Base-by-base conservation (phyloP, 2,797 vertebrate genomes). In the Apogon talboti region DNA sequence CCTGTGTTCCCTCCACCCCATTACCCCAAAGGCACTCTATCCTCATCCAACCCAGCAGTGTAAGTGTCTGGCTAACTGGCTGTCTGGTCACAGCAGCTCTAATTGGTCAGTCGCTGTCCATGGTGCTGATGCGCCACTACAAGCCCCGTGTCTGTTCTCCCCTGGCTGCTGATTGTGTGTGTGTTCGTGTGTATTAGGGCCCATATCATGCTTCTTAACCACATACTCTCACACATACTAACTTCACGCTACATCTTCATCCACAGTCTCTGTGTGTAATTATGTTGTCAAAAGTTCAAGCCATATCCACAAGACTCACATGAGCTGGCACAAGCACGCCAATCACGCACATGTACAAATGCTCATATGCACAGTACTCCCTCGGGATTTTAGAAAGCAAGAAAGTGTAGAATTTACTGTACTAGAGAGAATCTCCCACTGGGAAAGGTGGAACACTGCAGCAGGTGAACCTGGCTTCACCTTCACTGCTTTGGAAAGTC, bases 61-160 rank as follows among this genome's bases (percentile, higher is more conserved):
- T 62, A 42, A 69, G 72, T 57, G 76, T 75, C 76, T 62, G 65
- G 75, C 69, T 85, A 74, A 83, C 83, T 71, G 81, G 64, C 76
- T 78, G 86, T 87, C 81, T 89, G 86, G 78, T 86, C 78, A 69
- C 80, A 80, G 78, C 56, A 38, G 71, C 88, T 85, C 79, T 92
- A 92, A 92, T 90, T 92, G 89, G 86, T 84, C 77, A 79, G 84
- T 10, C 45, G 55, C 89, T 90, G 87, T 89, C 91, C 84, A 7
- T 54, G 82, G 86, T 80, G 66, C 89, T 92, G 90, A 90, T 71
- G 82, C 65, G 79, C 66, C 74, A 66, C 74, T 60, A 24, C 61
- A 60, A 66, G 69, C 66, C 64, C 46, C 6, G 24, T 52, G 64
- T 72, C 73, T 57, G 30, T 51, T 66, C 64, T 67, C 48, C 44